A percentile compares a stretch with the other conserved stretches of the same genome.
Evolutionary conservation across 2,888 invertebrate species (phyloP).

Genomic region (Disparrhopalites patrizii): DNA sequence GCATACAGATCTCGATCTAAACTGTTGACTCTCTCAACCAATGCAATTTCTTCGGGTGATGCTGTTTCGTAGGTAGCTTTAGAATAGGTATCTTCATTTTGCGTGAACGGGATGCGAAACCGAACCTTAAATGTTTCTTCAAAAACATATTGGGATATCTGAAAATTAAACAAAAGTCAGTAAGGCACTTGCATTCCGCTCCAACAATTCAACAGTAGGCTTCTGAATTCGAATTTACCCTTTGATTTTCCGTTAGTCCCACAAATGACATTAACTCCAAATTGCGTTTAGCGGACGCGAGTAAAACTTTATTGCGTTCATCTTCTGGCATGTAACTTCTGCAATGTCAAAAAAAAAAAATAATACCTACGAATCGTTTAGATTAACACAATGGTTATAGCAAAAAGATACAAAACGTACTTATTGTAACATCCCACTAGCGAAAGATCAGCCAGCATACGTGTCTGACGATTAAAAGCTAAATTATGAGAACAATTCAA

Average conservation of each 20-base stretch:
- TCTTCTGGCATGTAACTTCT: conserved; percentile 65
- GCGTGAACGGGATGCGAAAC: conserved; percentile 84
- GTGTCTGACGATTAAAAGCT: conserved; percentile 91
- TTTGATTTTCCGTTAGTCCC: conserved; percentile 92
- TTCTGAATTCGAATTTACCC: no score
- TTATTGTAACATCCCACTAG: conserved; percentile 90
- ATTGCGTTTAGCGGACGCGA: conserved; percentile 93
- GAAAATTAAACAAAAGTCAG: conserved; percentile 41
- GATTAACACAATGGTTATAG: no score
- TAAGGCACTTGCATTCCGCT: background rate
- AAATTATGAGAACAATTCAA: conserved; percentile 87
- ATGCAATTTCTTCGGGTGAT: conserved; percentile 67
- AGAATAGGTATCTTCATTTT: conserved; percentile 86
- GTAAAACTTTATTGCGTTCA: conserved; percentile 77
- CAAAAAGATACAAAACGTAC: no score
- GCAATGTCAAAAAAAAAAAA: conserved; percentile 32
- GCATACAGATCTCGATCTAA: conserved; percentile 90
- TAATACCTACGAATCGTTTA: no score
- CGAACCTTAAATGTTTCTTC: conserved; percentile 89
- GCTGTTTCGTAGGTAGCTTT: conserved; percentile 75
- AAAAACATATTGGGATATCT: conserved; percentile 87
- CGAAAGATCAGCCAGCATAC: conserved; percentile 95
- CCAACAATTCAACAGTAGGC: background rate
- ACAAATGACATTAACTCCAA: conserved; percentile 94
- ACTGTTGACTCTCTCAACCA: conserved; percentile 74